A percentile compares a stretch with the other conserved stretches of the same genome.
phyloP scores from a whole-genome alignment of 2,888 invertebrate genomes.

The Spisula solida region DNA sequence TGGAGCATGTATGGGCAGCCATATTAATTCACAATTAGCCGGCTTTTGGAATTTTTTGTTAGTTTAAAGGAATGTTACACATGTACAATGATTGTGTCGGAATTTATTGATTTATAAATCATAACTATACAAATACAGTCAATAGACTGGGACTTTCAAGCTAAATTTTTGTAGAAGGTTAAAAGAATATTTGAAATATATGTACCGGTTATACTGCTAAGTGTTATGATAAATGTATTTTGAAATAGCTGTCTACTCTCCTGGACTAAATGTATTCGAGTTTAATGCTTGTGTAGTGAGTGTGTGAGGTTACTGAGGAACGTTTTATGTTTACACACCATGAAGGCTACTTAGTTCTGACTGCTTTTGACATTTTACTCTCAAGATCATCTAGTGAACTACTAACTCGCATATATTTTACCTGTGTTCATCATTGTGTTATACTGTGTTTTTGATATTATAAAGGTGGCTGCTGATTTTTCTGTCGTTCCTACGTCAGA shows the following conservation, averaged over 20 bases:
- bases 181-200: background rate
- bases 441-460: no score
- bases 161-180: background rate
- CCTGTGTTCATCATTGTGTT: background rate
- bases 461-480: no score
- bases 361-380: background rate
- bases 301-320: no score
- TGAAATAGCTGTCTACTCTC: background rate
- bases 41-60: background rate
- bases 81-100: background rate
- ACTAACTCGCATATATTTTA: background rate
- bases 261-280: background rate
- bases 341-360: background rate
- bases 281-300: background rate
- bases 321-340: background rate
- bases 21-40: background rate
- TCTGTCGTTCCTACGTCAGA: no score
- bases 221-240: constrained; percentile 1
- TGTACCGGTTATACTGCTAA: background rate
- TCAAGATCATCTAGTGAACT: background rate
- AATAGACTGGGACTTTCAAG: background rate
- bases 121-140: background rate
- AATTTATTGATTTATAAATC: background rate
- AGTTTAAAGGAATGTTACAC: background rate
- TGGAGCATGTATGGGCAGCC: background rate